These are phyloP conservation scores for Bostrychus sinensis DNA, from an alignment of 2,113 vertebrate species.

Conservation along the genomic window DNA sequence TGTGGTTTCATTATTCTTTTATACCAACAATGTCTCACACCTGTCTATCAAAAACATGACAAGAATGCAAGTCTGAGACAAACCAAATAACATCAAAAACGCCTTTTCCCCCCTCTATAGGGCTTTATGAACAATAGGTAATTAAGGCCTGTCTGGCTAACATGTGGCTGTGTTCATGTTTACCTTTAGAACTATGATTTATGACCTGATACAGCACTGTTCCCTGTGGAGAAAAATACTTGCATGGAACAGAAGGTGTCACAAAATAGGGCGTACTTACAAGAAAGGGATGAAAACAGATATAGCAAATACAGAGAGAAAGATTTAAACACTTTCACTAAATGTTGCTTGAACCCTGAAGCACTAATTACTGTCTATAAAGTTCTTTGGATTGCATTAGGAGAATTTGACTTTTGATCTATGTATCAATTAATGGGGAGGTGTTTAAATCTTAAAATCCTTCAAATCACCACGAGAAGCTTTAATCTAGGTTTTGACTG, in stretches of 20 bases:
- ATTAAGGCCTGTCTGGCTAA: slow-evolving; percentile 11
- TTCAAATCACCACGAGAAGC: slow-evolving; percentile 15
- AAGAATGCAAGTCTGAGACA: background rate
- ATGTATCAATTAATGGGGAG: slow-evolving; percentile 36
- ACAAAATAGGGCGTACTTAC: slow-evolving; percentile 11
- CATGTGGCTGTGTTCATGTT: slow-evolving; percentile 10
- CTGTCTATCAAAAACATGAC: background rate
- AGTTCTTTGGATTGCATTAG: slow-evolving; percentile 36
- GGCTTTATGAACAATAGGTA: background rate
- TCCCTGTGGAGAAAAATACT: slow-evolving; percentile 40
- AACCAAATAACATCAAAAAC: background rate
- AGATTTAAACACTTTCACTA: too few relatives aligned
- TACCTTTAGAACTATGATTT: slow-evolving; percentile 46
- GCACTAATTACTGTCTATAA: slow-evolving; percentile 47
- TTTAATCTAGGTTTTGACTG: slow-evolving; percentile 11
- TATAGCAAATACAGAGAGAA: background rate
- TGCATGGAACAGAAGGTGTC: slow-evolving; percentile 25
- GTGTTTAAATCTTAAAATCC: slow-evolving; percentile 25
- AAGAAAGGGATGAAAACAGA: slow-evolving; percentile 4
- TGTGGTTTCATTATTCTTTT: background rate
- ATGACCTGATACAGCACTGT: slow-evolving; percentile 31
- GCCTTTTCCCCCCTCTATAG: background rate
- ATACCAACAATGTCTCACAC: background rate
- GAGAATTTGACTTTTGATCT: slow-evolving; percentile 26
- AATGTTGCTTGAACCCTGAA: too few relatives aligned